Conservation (phyloP, 2,113 vertebrate species). For the Tragelaphus strepsiceros region DNA sequence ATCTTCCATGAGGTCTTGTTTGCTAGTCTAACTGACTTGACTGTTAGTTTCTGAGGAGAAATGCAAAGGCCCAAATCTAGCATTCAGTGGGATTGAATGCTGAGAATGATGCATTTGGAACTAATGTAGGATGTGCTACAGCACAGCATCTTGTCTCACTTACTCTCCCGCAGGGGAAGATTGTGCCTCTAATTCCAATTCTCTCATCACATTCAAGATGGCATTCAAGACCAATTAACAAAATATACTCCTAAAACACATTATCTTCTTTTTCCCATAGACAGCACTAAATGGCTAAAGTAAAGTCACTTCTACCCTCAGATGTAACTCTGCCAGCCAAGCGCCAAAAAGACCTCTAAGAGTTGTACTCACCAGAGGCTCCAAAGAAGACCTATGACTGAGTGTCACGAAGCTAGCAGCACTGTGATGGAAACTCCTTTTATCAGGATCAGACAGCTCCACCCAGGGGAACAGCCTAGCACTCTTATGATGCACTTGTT, state of each 20-base stretch:
- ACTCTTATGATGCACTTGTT: background rate
- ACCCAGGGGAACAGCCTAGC: background rate
- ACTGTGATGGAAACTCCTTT: background rate
- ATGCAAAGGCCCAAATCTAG: background rate
- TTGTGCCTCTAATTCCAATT: background rate
- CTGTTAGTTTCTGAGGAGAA: background rate
- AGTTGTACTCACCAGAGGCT: constrained; percentile 10
- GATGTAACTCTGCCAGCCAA: background rate
- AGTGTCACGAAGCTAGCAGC: background rate
- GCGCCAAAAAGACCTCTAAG: background rate
- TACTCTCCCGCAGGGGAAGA: background rate
- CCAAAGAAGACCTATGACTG: background rate
- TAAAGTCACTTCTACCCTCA: background rate
- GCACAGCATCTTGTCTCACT: background rate
- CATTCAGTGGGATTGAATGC: background rate
- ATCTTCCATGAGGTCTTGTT: background rate
- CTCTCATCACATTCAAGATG: background rate
- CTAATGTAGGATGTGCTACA: too few relatives aligned
- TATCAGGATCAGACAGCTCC: background rate
- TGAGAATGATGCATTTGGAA: background rate
- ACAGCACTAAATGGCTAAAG: background rate
- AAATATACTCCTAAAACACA: background rate
- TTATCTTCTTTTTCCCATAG: background rate
- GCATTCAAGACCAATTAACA: background rate
- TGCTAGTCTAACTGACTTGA: background rate